Evolutionary conservation across 2,888 invertebrate genomes (phyloP), one percentile per base, ranked within the genome.

Genomic region (Leptinotarsa tumamoca): DNA sequence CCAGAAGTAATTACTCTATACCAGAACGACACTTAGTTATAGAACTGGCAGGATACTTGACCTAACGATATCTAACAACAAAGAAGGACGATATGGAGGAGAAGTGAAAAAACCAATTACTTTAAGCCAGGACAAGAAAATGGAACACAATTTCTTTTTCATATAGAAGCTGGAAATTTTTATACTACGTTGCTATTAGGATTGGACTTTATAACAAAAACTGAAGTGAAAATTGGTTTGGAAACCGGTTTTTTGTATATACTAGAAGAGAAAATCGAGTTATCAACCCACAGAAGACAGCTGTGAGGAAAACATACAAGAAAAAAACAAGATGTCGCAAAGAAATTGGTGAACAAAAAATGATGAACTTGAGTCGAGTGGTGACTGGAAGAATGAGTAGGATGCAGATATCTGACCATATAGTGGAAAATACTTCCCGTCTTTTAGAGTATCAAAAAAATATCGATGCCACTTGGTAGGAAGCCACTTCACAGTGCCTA

Each of bases 231-330:
- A 14, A 43, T 67, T 67, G 18, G 10, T 67, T 67, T 18, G 18
- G 43, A 27, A 23, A 67, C 43, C 56, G 50, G 52, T 71, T 33
- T 21, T 52, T 43, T 54, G 4, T 49, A 49, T 70, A 67, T 71
- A 69, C 61, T 75, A 52, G 51, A 51, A 17, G 15, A 15, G 17
- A 51, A 51, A 14, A 17, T 15, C 15, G 1, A 51, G 4, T 51
- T 51, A 17, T 15, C 17, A 17, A 17, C 17, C 13, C 13, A 21
- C 21, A 51, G 13, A 51, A 51, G 51, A 51, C 14, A 51, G 13
- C 15, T 15, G 51, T 51, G 17, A 51, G 51, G 51, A 51, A 51
- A 15, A 15, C 51, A 51, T 51, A 51, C 14, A 15, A 51, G 2
- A 15, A 51, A 15, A 51, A 15, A 15, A 51, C 13, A 15, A 0